Base-by-base conservation (phyloP, 2,797 vertebrate genomes). In the Sandelia bainsii region DNA sequence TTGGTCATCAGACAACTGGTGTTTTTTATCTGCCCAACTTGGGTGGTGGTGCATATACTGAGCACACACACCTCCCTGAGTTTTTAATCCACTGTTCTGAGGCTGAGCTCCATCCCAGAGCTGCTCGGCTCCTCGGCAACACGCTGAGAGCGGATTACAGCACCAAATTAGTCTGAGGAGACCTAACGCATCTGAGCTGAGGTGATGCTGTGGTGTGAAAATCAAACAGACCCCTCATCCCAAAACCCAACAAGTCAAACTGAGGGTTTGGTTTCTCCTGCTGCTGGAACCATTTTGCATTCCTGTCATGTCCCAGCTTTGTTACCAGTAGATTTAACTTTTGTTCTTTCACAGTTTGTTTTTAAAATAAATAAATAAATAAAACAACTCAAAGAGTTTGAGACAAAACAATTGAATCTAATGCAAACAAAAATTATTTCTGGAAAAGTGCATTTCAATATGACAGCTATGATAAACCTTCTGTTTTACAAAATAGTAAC, bases 131-230 rank as follows among this genome's bases (percentile, higher is more conserved):
- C 72, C 70, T 71, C 9, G 1, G 81, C 71, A 62, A 72, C 82
- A 84, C 29, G 78, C 86, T 81, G 79, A 34, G 67, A 51, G 66
- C 50, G 72, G 86, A 92, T 89, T 86, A 89, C 85, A 82, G 75
- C 82, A 68, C 81, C 68, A 86, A 89, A 85, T 84, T 81, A 85
- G 82, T 62, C 51, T 32, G 75, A 82, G 79, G 45, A 76, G 76
- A 65, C 62, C 72, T 19, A 49, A 49, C 42, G 40, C 71, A 62
- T 62, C 78, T 45, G 27, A 53, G 65, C 61, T 20, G 19, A 32
- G 20, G 60, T 62, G 77, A 88, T 17, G 77, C 80, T 69, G 58
- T 25, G 82, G 85, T 89, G 87, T 86, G 46, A 79, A 88, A 92
- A 85, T 81, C 86, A 86, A 91, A 90, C 81, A 81, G 59, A 87